Conservation (phyloP, 35 echinoderm and acorn worm species). For the Patiria miniata region DNA sequence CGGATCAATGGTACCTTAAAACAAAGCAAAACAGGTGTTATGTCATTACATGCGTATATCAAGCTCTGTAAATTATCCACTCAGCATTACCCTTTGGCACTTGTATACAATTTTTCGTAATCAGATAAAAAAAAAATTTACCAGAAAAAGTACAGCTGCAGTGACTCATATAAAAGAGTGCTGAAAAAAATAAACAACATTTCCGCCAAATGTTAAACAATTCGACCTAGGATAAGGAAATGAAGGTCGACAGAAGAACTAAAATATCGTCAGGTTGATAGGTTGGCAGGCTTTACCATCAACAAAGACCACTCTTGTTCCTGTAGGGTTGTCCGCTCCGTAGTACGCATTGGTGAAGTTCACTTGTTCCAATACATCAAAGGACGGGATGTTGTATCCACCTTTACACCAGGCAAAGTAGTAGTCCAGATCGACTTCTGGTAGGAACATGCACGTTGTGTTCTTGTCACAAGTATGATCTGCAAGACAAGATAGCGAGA, state of each 20-base stretch:
- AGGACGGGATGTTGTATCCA: not conserved
- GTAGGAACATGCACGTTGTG: constrained; percentile 33
- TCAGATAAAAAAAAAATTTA: too few species aligned
- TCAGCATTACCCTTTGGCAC: too few species aligned
- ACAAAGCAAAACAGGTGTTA: not conserved
- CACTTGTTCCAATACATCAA: not conserved
- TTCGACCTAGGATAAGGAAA: too few species aligned
- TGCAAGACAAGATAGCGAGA: not conserved
- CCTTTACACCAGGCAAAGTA: constrained; percentile 15
- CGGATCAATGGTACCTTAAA: constrained; percentile 52
- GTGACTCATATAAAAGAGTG: too few species aligned
- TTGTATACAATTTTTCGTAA: too few species aligned
- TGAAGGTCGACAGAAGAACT: too few species aligned
- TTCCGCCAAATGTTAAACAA: too few species aligned
- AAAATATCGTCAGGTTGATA: not conserved
- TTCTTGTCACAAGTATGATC: constrained; percentile 53
- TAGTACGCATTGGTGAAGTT: constrained; percentile 59
- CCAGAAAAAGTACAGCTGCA: too few species aligned
- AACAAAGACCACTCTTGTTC: constrained; percentile 49
- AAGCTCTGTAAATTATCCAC: too few species aligned
- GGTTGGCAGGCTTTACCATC: constrained; percentile 19
- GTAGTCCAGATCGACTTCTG: constrained; percentile 25
- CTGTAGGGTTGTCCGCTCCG: constrained; percentile 40
- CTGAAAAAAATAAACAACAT: too few species aligned
- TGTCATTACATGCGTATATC: too few species aligned